phyloP scores from a whole-genome alignment of 2,113 vertebrate genomes.

The Lagenorhynchus albirostris region DNA sequence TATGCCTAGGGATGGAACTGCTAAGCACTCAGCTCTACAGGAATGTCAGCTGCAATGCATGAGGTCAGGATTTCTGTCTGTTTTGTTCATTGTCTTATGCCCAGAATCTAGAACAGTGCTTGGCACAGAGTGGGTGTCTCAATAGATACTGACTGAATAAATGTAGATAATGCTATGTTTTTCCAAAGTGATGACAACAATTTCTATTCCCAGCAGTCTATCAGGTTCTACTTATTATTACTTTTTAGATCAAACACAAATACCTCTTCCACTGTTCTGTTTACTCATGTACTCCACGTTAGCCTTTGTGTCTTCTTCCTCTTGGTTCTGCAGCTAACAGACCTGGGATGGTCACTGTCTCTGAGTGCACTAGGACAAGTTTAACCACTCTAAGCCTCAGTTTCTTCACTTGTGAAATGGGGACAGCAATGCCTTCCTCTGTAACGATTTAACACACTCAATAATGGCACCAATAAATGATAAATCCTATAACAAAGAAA shows the following conservation, averaged over 20 bases:
- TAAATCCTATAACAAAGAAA: constrained; percentile 45
- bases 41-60: neutral
- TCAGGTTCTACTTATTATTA: neutral
- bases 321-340: neutral
- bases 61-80: neutral
- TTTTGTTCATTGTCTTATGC: neutral
- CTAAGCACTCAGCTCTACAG: neutral
- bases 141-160: neutral
- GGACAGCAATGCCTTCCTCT: neutral
- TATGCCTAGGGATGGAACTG: neutral
- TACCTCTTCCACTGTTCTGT: neutral
- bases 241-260: constrained; percentile 6
- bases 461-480: constrained; percentile 16
- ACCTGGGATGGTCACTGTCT: neutral
- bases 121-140: neutral
- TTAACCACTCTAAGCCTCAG: neutral
- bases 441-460: constrained; percentile 29
- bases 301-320: neutral
- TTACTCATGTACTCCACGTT: neutral
- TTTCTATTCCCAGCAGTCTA: neutral
- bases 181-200: neutral
- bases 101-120: neutral
- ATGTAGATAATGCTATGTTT: constrained; percentile 10
- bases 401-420: constrained; percentile 33
- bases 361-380: neutral